Percentiles rank a stretch among this genome's conserved stretches.
Conservation (phyloP, 2,888 invertebrate genomes). For the Polymixis lichenea region DNA sequence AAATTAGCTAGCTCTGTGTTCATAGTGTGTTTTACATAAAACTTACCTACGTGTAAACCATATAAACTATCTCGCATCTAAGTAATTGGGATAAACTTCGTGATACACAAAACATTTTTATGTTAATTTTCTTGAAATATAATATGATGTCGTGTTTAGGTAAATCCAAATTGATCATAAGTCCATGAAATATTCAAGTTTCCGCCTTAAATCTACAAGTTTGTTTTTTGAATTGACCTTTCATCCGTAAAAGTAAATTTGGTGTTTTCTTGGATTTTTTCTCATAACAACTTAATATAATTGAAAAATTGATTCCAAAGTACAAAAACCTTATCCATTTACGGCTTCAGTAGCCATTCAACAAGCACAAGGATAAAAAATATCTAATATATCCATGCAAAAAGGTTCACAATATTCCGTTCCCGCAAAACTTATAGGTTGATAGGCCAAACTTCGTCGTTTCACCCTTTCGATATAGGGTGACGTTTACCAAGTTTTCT, state of each 20-base stretch:
- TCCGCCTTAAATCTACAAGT: neutral
- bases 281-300: neutral
- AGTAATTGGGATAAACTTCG: neutral
- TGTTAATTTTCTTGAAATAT: neutral
- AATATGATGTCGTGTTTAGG: neutral
- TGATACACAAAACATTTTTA: neutral
- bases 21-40: neutral
- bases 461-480: slow-evolving; percentile 68
- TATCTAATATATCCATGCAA: slow-evolving; percentile 38
- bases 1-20: neutral
- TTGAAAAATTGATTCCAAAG: neutral
- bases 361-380: slow-evolving; percentile 34
- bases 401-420: slow-evolving; percentile 29
- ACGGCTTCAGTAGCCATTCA: neutral
- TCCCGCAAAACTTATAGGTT: slow-evolving; percentile 44
- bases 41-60: neutral
- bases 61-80: neutral
- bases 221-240: neutral
- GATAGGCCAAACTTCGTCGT: slow-evolving; percentile 58
- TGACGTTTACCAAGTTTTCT: slow-evolving; percentile 66
- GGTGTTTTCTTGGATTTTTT: neutral
- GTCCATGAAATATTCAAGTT: neutral
- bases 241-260: neutral
- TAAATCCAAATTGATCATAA: neutral
- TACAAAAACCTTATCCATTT: slow-evolving; percentile 26